A percentile compares a stretch with the other conserved stretches of the same genome.
These are phyloP conservation scores for Hecatera dysodea DNA, from an alignment of 2,888 invertebrate species.

Conservation along the genomic window DNA sequence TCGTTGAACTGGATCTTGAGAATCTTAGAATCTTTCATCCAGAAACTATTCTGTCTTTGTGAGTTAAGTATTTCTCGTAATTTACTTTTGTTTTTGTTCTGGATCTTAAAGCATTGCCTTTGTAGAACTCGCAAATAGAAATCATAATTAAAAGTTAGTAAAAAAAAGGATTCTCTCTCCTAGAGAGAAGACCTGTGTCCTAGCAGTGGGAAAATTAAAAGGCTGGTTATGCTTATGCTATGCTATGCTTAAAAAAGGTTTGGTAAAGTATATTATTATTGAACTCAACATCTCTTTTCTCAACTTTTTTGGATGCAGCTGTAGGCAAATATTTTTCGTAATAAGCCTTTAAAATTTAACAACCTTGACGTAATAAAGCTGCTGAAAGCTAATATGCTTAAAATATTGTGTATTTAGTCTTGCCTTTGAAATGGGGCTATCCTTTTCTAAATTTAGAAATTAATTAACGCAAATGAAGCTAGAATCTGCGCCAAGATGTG, in stretches of 20 bases:
- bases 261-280: neutral
- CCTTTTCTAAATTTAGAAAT: neutral
- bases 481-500: too few relatives aligned
- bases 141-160: too few relatives aligned
- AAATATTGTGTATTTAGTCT: neutral
- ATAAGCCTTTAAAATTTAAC: too few relatives aligned
- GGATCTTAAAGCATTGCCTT: neutral
- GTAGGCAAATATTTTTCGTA: too few relatives aligned
- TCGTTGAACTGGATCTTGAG: constrained; percentile 10
- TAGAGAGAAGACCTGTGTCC: too few relatives aligned
- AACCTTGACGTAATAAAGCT: neutral
- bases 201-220: too few relatives aligned
- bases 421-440: neutral
- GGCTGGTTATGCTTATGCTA: too few relatives aligned
- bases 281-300: too few relatives aligned
- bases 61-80: neutral
- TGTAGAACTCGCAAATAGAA: neutral
- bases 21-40: neutral
- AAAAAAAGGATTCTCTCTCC: too few relatives aligned
- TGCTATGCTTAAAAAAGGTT: too few relatives aligned
- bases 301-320: too few relatives aligned
- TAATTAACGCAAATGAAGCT: neutral
- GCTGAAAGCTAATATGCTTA: neutral
- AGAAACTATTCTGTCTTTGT: neutral
- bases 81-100: neutral